Conservation (phyloP, 1,140 invertebrate species). For the Oreohelix idahoensis region DNA sequence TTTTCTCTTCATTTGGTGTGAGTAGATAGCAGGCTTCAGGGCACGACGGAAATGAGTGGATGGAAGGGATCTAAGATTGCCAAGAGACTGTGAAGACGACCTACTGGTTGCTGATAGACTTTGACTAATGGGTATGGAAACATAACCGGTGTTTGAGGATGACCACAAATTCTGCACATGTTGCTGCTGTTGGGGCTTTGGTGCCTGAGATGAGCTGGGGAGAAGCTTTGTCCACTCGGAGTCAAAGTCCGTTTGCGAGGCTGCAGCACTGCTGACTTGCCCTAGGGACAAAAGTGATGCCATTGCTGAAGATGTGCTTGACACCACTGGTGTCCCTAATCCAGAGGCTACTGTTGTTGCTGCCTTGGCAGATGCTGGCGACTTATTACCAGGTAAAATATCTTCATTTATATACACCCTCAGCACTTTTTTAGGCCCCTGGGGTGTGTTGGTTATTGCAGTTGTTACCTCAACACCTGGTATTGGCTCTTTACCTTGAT, state of each 20-base stretch:
- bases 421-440: conserved; percentile 35
- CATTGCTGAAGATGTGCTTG: neutral
- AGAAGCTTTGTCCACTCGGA: conserved; percentile 16
- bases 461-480: conserved; percentile 37
- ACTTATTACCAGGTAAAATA: conserved; percentile 14
- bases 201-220: neutral
- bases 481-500: conserved; percentile 4
- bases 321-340: neutral
- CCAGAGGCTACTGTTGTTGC: neutral
- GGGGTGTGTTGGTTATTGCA: conserved; percentile 27
- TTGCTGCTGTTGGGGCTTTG: conserved; percentile 4
- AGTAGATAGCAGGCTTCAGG: neutral
- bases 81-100: neutral
- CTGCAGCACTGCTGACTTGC: neutral
- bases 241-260: neutral
- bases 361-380: neutral
- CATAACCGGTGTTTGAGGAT: neutral
- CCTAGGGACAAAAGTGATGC: neutral
- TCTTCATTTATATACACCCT: conserved; percentile 34
- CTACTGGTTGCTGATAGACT: conserved; percentile 5
- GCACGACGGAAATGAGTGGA: neutral
- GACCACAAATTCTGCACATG: conserved; percentile 13
- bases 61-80: neutral
- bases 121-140: conserved; percentile 12
- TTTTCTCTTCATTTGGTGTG: neutral